Evolutionary conservation across 2,113 vertebrate species (phyloP).

Genomic region (Illadopsis cleaveri): DNA sequence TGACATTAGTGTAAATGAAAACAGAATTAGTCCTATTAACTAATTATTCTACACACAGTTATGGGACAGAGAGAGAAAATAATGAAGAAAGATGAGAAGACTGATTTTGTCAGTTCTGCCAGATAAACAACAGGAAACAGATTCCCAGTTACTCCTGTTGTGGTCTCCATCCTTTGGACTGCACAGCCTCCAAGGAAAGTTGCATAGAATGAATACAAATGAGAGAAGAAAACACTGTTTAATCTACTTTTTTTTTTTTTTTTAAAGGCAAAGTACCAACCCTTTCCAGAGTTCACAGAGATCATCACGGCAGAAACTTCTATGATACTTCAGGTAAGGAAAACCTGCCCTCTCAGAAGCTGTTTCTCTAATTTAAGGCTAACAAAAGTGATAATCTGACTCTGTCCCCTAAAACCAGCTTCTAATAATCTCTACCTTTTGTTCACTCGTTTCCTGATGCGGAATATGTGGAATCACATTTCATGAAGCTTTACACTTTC

Average conservation of each 20-base stretch:
- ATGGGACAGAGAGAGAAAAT: not conserved
- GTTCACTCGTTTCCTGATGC: not conserved
- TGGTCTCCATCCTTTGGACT: not conserved
- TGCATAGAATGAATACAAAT: not conserved
- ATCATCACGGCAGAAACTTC: not conserved
- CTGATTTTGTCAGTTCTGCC: slow-evolving; percentile 10
- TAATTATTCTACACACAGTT: slow-evolving; percentile 6
- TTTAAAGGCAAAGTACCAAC: not conserved
- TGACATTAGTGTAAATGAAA: slow-evolving; percentile 11
- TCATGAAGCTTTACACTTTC: not conserved
- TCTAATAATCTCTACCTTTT: not conserved
- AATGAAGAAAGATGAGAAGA: slow-evolving; percentile 22
- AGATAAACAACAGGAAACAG: not conserved
- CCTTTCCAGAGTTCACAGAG: not conserved
- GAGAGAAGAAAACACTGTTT: not conserved
- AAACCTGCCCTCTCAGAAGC: not conserved
- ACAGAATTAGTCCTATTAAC: slow-evolving; percentile 9
- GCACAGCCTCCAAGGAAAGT: not conserved
- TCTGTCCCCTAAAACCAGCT: not conserved
- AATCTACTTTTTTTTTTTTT: not conserved
- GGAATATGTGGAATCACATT: not conserved
- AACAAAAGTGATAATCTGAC: not conserved
- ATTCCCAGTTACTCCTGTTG: not conserved
- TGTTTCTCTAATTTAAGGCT: not conserved
- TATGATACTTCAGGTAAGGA: not conserved